These are phyloP conservation scores for Unio delphinus DNA, from an alignment of 2,888 invertebrate species.

Conservation along the genomic window DNA sequence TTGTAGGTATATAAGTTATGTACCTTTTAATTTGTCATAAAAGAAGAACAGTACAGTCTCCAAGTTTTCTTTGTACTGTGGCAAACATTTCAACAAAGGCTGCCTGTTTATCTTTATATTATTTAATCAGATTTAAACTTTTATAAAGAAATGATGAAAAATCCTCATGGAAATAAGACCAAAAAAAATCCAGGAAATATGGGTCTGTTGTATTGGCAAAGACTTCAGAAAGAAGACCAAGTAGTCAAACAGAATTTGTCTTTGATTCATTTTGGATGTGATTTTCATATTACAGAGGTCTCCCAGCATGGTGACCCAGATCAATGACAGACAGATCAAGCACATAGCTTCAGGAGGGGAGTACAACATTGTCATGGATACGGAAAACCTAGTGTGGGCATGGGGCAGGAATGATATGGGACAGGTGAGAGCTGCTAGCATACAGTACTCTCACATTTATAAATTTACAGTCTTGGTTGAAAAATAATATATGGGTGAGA, in stretches of 20 bases:
- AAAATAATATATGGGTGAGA: neutral
- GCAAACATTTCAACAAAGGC: no score
- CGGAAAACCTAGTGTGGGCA: slow-evolving; percentile 79
- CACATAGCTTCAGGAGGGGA: slow-evolving; percentile 82
- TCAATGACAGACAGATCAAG: slow-evolving; percentile 58
- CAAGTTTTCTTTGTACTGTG: no score
- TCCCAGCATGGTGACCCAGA: slow-evolving; percentile 61
- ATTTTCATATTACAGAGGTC: slow-evolving; percentile 47
- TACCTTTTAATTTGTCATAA: no score
- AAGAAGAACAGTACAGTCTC: no score
- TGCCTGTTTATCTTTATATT: no score
- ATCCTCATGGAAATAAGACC: no score
- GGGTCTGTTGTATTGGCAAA: no score
- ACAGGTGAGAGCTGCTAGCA: slow-evolving; percentile 73
- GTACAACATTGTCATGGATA: slow-evolving; percentile 81
- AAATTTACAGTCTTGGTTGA: neutral
- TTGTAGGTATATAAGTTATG: no score
- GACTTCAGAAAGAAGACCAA: no score
- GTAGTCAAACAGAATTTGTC: neutral
- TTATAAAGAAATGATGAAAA: no score
- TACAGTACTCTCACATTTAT: neutral
- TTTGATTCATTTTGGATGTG: neutral
- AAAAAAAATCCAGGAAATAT: no score
- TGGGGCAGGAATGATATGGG: slow-evolving; percentile 83
- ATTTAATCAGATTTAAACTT: no score